Evolutionary conservation across 2,888 invertebrate species (phyloP).

Genomic region (Ophion costatus): DNA sequence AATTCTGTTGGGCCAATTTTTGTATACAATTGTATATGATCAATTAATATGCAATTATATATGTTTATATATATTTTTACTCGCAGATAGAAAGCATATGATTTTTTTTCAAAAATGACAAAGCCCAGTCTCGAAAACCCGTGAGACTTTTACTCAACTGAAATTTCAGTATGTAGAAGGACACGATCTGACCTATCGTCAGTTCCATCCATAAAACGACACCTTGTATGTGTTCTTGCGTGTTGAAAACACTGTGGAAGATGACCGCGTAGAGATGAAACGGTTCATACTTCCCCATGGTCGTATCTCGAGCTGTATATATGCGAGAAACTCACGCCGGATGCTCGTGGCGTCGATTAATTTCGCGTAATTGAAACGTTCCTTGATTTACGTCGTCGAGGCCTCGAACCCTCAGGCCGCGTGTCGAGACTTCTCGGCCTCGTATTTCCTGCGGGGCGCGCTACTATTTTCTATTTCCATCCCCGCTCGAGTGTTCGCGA

Average conservation of each 20-base stretch:
- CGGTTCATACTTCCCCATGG: background rate
- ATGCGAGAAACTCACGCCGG: conserved; percentile 53
- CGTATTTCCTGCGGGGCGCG: conserved; percentile 33
- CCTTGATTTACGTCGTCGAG: conserved; percentile 61
- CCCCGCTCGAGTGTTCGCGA: background rate
- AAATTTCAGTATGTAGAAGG: too few relatives aligned
- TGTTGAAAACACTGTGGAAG: background rate
- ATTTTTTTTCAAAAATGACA: too few relatives aligned
- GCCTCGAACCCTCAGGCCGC: conserved; percentile 35
- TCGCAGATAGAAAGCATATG: too few relatives aligned
- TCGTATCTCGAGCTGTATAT: conserved; percentile 1
- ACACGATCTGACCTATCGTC: too few relatives aligned
- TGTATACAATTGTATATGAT: too few relatives aligned
- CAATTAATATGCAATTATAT: too few relatives aligned
- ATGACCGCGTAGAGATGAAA: background rate
- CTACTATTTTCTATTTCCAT: conserved; percentile 45
- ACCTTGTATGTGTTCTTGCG: background rate
- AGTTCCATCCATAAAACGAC: too few relatives aligned
- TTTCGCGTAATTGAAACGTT: conserved; percentile 46
- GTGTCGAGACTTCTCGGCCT: background rate
- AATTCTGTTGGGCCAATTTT: too few relatives aligned
- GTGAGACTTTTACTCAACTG: too few relatives aligned
- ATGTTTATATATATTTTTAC: too few relatives aligned
- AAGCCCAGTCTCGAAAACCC: too few relatives aligned
- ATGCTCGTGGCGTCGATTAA: conserved; percentile 42